phyloP scores from a whole-genome alignment of 2,888 invertebrate genomes.

The Nowickia ferox region DNA sequence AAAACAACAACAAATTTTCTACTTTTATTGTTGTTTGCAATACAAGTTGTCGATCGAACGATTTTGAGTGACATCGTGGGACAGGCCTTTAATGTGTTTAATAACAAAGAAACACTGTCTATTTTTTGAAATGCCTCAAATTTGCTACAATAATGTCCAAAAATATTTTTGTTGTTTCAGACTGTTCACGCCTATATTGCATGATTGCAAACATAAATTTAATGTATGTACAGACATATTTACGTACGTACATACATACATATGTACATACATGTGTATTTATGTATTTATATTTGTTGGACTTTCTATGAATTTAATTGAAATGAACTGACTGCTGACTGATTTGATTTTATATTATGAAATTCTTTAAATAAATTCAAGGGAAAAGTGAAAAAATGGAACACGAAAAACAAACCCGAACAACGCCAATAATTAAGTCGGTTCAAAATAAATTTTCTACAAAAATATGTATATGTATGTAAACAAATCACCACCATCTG shows the following conservation, averaged over 20 bases:
- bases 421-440: conserved; percentile 55
- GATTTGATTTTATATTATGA: conserved; percentile 5
- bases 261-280: too few species aligned
- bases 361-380: conserved; percentile 28
- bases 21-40: too few species aligned
- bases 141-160: neutral
- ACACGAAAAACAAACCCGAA: neutral
- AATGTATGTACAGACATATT: too few species aligned
- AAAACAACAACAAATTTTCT: too few species aligned
- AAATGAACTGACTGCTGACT: neutral
- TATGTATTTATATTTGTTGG: too few species aligned
- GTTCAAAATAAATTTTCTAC: conserved; percentile 10
- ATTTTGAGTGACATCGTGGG: too few species aligned
- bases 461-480: too few species aligned
- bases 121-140: neutral
- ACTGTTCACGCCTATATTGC: conserved; percentile 46
- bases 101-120: neutral
- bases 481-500: neutral
- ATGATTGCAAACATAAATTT: conserved; percentile 37
- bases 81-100: too few species aligned
- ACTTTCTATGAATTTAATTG: neutral
- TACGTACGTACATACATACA: too few species aligned
- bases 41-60: too few species aligned
- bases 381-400: neutral
- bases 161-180: neutral